Conservation (phyloP, 2,113 vertebrate species). For the Ochotona princeps region DNA sequence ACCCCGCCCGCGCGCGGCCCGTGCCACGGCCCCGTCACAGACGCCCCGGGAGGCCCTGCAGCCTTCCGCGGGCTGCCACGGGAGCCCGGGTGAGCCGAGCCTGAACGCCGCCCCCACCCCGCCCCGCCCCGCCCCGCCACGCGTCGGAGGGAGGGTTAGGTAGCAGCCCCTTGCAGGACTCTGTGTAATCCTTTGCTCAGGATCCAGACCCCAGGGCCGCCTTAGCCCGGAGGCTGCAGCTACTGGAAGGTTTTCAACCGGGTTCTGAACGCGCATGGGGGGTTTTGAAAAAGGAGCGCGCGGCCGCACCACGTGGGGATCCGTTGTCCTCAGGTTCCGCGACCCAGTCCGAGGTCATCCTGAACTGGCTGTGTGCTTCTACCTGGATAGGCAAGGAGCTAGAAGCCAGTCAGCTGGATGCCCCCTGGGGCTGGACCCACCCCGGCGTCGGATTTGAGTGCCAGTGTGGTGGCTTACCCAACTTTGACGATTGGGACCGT, state of each 20-base stretch:
- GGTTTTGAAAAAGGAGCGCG: not conserved
- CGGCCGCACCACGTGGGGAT: accelerated
- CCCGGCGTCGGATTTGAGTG: not conserved
- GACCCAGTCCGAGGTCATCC: not conserved
- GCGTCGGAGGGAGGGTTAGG: not conserved
- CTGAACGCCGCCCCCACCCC: no score
- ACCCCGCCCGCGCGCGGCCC: not conserved
- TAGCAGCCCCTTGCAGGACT: no score
- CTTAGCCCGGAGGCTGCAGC: not conserved
- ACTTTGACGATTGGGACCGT: not conserved
- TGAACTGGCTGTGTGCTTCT: not conserved
- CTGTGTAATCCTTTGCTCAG: not conserved
- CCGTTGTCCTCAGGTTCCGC: not conserved
- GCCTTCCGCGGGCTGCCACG: no score
- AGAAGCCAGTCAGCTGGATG: not conserved
- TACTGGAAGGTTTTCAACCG: not conserved
- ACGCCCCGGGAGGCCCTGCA: not conserved
- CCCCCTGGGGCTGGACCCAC: no score
- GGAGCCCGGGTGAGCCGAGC: no score
- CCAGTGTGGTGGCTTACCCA: not conserved
- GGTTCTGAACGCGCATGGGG: not conserved
- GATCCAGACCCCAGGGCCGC: not conserved
- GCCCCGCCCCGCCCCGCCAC: no score
- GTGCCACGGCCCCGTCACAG: not conserved
- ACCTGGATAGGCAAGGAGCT: not conserved